These are phyloP conservation scores for Drosophila micromelanica DNA, from an alignment of 1,140 invertebrate genomes.

Conservation along the genomic window DNA sequence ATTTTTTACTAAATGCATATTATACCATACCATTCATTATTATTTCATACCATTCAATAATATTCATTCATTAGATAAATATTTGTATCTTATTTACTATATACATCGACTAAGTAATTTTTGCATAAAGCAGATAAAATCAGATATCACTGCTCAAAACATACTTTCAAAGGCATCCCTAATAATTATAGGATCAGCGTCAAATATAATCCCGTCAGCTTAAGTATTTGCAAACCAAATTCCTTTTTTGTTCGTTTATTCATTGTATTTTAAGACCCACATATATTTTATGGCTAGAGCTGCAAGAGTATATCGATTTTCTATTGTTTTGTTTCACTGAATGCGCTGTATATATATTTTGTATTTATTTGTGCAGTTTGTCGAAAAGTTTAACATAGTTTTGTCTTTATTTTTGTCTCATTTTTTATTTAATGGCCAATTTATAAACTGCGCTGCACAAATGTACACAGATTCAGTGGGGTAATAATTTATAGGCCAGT, in stretches of 20 bases:
- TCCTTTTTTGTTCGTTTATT: background rate
- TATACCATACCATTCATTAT: too few relatives aligned
- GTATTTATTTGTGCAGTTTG: constrained; percentile 35
- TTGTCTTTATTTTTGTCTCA: constrained; percentile 39
- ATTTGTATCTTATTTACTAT: too few relatives aligned
- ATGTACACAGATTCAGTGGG: constrained; percentile 53
- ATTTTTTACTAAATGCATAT: too few relatives aligned
- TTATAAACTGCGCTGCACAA: constrained; percentile 56
- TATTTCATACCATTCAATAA: too few relatives aligned
- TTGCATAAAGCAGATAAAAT: too few relatives aligned
- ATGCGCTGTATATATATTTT: background rate
- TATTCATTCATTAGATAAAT: too few relatives aligned
- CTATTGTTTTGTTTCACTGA: background rate
- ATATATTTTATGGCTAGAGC: background rate
- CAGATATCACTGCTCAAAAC: too few relatives aligned
- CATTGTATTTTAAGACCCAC: background rate
- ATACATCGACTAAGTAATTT: too few relatives aligned
- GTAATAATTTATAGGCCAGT: constrained; percentile 72
- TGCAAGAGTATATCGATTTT: background rate
- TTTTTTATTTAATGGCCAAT: constrained; percentile 52
- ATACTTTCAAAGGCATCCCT: too few relatives aligned
- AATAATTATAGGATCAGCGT: background rate
- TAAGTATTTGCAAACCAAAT: background rate
- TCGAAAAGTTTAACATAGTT: constrained; percentile 44
- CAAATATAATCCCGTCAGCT: background rate